Conservation (phyloP, 2,113 vertebrate genomes). For the Bambusicola thoracicus region DNA sequence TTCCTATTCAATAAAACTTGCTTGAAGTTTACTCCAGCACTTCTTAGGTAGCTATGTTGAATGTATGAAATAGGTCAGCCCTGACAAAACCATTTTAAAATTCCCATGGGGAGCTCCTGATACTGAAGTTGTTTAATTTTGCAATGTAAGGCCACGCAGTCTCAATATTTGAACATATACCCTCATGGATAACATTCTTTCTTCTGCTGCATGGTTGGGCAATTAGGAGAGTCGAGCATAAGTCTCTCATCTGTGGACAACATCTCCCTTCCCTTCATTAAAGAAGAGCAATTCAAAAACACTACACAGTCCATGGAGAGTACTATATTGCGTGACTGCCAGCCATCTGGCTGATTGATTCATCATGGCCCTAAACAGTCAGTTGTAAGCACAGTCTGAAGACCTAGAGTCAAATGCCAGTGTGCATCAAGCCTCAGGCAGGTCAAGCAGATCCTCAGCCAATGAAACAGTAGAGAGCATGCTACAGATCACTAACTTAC, state of each 20-base stretch:
- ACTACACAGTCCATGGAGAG: background rate
- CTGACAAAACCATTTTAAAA: slow-evolving; percentile 21
- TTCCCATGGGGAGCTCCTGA: slow-evolving; percentile 22
- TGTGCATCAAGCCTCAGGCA: background rate
- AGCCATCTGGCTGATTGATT: slow-evolving; percentile 55
- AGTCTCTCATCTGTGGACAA: slow-evolving; percentile 20
- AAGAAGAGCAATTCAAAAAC: background rate
- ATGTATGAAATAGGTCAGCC: slow-evolving; percentile 35
- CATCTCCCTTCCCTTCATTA: background rate
- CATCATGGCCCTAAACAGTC: slow-evolving; percentile 8
- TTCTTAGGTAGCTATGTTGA: background rate
- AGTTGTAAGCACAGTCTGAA: background rate
- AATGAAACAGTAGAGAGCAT: background rate
- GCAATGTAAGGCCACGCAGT: background rate
- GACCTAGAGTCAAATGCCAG: slow-evolving; percentile 20
- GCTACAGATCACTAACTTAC: background rate
- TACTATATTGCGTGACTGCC: slow-evolving; percentile 2
- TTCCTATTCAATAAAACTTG: background rate
- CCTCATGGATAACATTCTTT: slow-evolving; percentile 21
- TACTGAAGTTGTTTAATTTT: slow-evolving; percentile 51
- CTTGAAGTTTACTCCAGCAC: background rate
- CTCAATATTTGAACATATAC: background rate
- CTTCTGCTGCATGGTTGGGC: slow-evolving; percentile 40
- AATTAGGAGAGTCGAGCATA: slow-evolving; percentile 36
- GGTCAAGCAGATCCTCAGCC: background rate